Base-by-base conservation (phyloP, 1,140 invertebrate genomes). In the Archivesica marissinica region DNA sequence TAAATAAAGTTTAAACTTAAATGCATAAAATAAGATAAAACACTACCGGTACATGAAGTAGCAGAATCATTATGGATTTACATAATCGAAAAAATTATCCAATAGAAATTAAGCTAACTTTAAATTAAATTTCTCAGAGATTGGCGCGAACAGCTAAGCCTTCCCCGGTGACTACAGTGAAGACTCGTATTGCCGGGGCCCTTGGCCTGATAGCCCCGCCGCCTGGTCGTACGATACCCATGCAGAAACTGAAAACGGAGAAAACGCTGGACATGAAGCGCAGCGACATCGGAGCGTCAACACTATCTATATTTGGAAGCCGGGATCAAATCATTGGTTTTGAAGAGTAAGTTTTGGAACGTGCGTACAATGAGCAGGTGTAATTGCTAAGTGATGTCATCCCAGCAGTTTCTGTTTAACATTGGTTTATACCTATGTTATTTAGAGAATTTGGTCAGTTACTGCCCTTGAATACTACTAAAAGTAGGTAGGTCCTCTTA, bases 241-340 rank as follows among this genome's bases (percentile, higher is more conserved):
- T 95, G 83, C 88, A 95, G 87, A 92, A 94, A 79, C 56, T 92
- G 87, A 30, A 90, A n/a, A 28, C 59, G 23, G 88, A 89, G 17
- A 89, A 74, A 50, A 28, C 68, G 2, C 59, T 70, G 0, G 87
- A 89, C 47, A 47, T 50, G 17, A 56, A 75, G 13, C 84, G 81
- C 28, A 15, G 35, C 86, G 94, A 83, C 56, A 83, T 76, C 77
- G 93, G 92, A 6, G 87, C 92, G 9, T 91, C 93, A 52, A 89
- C 91, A 44, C 88, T 96, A 50, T 94, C 94, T 91, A 89, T 96
- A 17, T 95, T 96, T 88, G 96, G 96, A 0, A 92, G 94, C 86
- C 93, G 93, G 30, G 94, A 96, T 90, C 94, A 95, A 74, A 91
- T 97, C n/a, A 96, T 96, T 74, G 52, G 50, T 38, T 92, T 91